Conservation (phyloP, 2,888 invertebrate species). For the Ecliptopera silaceata region DNA sequence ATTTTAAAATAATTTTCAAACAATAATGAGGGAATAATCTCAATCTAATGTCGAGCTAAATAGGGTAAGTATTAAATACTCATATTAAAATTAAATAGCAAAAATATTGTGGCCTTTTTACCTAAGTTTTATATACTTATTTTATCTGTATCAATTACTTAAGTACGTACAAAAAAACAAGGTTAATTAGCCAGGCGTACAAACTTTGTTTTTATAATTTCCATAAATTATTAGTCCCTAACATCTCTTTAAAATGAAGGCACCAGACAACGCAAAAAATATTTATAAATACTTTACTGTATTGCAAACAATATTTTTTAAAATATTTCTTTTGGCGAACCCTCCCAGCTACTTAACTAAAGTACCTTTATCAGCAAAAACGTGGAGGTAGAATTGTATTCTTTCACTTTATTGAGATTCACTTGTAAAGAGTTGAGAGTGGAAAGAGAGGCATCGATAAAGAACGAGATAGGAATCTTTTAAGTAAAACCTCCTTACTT, state of each 20-base stretch:
- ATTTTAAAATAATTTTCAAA: too few relatives aligned
- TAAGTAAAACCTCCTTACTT: background rate
- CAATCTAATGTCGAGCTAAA: too few relatives aligned
- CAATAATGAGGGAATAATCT: too few relatives aligned
- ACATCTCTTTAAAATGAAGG: background rate
- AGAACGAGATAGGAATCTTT: constrained; percentile 3
- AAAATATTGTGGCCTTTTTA: too few relatives aligned
- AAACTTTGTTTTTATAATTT: background rate
- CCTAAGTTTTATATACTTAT: too few relatives aligned
- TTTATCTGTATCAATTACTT: background rate
- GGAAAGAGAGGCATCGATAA: constrained; percentile 9
- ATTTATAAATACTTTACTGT: constrained; percentile 27
- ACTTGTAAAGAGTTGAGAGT: constrained; percentile 43
- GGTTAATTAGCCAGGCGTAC: background rate
- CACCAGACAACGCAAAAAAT: background rate
- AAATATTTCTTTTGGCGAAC: constrained; percentile 24
- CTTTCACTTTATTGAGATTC: constrained; percentile 52
- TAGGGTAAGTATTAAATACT: too few relatives aligned
- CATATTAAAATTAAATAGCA: too few relatives aligned
- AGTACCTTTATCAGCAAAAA: constrained; percentile 40
- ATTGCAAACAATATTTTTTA: constrained; percentile 6
- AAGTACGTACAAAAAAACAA: background rate
- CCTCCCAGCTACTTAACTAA: constrained; percentile 35
- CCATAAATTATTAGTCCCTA: background rate
- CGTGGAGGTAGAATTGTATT: constrained; percentile 45